Evolutionary conservation across 2,888 invertebrate species (phyloP), one percentile per base, ranked within the genome.

Genomic region (Phorcus lineatus): DNA sequence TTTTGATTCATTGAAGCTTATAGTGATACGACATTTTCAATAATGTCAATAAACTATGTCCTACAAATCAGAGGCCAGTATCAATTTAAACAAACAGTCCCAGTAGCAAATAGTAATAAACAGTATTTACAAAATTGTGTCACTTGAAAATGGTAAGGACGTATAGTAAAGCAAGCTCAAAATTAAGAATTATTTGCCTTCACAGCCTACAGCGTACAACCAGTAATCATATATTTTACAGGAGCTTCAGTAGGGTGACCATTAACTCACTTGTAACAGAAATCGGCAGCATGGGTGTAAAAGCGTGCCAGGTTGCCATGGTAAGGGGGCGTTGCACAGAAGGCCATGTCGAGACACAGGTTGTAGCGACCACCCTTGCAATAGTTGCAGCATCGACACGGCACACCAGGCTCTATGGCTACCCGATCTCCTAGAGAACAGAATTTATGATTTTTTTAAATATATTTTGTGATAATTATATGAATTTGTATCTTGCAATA

Each of bases 321-420:
- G 78, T 95, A 94, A 0, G 99, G 99, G 0, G 99, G 99, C 0
- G 98, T 98, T n/a, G 98, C 98, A 93, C 97, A 97, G 94, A 98
- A 99, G 79, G 94, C 91, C 93, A 99, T 96, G 79, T 97, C 96
- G 0, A 95, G 95, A 87, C 99, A 99, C 66, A 99, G 95, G 94
- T 99, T 97, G 94, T 99, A 99, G 81, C 95, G 94, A 57, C 99
- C 99, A 81, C 94, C 94, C 94, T 97, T 97, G 94, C 99, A 99
- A 92, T 95, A 96, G 66, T 95, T 94, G 92, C 99, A 99, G 78
- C 94, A 93, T 79, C 97, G 95, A 91, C 99, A 99, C 7, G 92
- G 91, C 9, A 97, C 96, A 11, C 98, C 98, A 0, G 99, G 99
- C 93, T 99, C 98, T 86, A 99, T 96, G 0, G 98, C 98, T 3